Percentiles rank a stretch among this genome's conserved stretches.
Evolutionary conservation across 2,888 invertebrate genomes (phyloP).

Genomic region (Drosophila sordidula): DNA sequence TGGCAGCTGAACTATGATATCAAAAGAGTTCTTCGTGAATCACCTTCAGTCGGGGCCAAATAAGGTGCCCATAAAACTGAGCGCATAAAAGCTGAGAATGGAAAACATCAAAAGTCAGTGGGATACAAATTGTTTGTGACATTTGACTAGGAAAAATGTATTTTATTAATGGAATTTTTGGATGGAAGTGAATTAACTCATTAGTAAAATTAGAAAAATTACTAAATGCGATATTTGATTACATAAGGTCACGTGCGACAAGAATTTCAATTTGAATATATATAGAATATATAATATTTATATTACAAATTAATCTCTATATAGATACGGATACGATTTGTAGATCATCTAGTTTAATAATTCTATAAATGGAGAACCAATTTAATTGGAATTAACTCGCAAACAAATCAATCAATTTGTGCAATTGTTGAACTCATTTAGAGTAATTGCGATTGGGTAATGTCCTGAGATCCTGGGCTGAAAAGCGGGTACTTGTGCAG

Average conservation of each 20-base stretch:
- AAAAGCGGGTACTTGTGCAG: slow-evolving; percentile 49
- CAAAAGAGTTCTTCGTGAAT: slow-evolving; percentile 26
- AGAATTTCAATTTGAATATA: background rate
- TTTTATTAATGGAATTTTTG: slow-evolving; percentile 22
- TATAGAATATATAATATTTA: no score
- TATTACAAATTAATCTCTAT: no score
- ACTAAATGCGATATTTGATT: slow-evolving; percentile 5
- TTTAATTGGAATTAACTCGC: slow-evolving; percentile 4
- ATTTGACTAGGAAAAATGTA: slow-evolving; percentile 21
- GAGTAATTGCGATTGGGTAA: slow-evolving; percentile 41
- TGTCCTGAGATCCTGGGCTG: slow-evolving; percentile 1
- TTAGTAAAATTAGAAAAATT: slow-evolving; percentile 26
- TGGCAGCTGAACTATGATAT: background rate
- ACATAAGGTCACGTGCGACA: background rate
- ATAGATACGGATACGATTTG: no score
- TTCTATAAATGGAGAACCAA: background rate
- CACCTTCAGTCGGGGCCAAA: slow-evolving; percentile 39
- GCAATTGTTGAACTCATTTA: slow-evolving; percentile 39
- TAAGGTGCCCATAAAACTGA: slow-evolving; percentile 35
- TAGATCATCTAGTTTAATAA: background rate
- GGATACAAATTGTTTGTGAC: slow-evolving; percentile 34
- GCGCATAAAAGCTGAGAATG: slow-evolving; percentile 38
- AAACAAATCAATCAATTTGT: slow-evolving; percentile 35
- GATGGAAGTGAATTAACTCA: slow-evolving; percentile 17
- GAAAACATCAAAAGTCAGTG: slow-evolving; percentile 39